Percentiles rank a stretch among this genome's conserved stretches.
phyloP scores from a whole-genome alignment of 2,888 invertebrate genomes.

The Sminthurinus aureus region DNA sequence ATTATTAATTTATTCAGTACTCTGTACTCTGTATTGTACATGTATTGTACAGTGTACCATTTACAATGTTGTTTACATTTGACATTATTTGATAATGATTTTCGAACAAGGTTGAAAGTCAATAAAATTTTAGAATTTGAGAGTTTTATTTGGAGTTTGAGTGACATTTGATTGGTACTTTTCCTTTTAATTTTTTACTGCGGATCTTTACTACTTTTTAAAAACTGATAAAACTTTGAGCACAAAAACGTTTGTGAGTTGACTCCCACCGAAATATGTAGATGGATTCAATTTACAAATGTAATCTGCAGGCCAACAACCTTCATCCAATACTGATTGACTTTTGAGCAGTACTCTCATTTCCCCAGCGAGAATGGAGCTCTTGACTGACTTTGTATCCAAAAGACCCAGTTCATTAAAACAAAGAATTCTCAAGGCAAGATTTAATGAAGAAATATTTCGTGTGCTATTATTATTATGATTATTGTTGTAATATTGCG shows the following conservation, averaged over 20 bases:
- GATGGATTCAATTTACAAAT: neutral
- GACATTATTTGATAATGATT: too few species aligned
- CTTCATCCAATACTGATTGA: neutral
- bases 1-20: too few species aligned
- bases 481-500: too few species aligned
- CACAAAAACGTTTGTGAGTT: constrained; percentile 1
- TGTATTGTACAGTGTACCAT: too few species aligned
- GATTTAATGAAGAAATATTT: neutral
- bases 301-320: constrained; percentile 10
- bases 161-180: too few species aligned
- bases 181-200: too few species aligned
- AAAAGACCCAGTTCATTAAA: neutral
- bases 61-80: too few species aligned
- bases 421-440: constrained; percentile 5
- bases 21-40: too few species aligned
- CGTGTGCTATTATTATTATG: neutral
- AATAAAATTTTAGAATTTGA: too few species aligned
- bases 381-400: neutral
- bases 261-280: neutral
- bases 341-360: neutral
- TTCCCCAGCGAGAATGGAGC: neutral
- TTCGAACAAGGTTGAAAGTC: too few species aligned
- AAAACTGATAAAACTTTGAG: neutral
- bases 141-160: too few species aligned
- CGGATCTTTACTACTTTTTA: neutral